Evolutionary conservation across 1,140 invertebrate genomes (phyloP).

Genomic region (Homarus americanus): DNA sequence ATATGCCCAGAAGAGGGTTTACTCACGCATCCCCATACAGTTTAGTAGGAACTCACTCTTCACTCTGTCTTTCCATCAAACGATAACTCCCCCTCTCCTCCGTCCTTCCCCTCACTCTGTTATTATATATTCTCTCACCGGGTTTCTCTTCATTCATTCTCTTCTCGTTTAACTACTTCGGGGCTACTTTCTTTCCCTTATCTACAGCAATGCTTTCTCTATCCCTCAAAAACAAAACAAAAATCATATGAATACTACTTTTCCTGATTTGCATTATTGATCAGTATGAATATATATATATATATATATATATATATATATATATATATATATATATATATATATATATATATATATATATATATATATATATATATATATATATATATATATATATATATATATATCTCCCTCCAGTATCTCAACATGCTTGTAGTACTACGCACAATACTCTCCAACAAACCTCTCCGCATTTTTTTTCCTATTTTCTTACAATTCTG

Average conservation of each 20-base stretch:
- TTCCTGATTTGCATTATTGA: too few relatives aligned
- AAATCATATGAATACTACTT: too few relatives aligned
- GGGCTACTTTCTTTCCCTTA: slow-evolving; percentile 47
- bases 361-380: neutral
- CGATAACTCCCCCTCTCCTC: neutral
- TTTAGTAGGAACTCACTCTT: slow-evolving; percentile 8
- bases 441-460: neutral
- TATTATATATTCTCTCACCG: slow-evolving; percentile 43
- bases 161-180: slow-evolving; percentile 38
- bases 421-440: neutral
- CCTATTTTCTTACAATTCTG: neutral
- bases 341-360: neutral
- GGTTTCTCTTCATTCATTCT: slow-evolving; percentile 44
- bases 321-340: neutral
- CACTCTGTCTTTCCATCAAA: slow-evolving; percentile 27
- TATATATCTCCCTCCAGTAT: neutral
- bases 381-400: neutral
- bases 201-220: neutral
- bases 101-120: slow-evolving; percentile 22
- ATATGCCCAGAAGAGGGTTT: too few relatives aligned
- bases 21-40: slow-evolving; percentile 23
- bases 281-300: neutral
- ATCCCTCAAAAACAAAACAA: too few relatives aligned
- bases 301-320: neutral
- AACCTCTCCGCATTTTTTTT: neutral